These are phyloP conservation scores for Hydra vulgaris DNA, from an alignment of 30 jellyfish, hydroid and myxozoan species.

Conservation along the genomic window DNA sequence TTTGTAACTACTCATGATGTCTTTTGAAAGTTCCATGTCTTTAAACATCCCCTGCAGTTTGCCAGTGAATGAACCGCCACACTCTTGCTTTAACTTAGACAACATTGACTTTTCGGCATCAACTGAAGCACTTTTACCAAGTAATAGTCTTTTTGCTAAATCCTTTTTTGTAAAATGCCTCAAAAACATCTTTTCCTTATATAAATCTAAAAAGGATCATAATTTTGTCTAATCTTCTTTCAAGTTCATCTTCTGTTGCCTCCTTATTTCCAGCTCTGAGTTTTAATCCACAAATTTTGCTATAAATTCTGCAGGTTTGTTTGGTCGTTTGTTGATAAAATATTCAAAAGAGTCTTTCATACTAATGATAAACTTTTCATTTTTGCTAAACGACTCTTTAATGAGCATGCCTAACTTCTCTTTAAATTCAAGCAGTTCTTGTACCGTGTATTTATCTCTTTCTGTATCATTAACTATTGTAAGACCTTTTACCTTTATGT, in stretches of 20 bases:
- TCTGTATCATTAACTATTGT: constrained; percentile 73
- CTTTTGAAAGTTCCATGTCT: constrained; percentile 94
- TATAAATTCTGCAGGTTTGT: constrained; percentile 93
- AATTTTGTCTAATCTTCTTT: constrained; percentile 72
- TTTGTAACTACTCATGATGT: constrained; percentile 71
- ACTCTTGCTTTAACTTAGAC: constrained; percentile 85
- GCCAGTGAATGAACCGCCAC: constrained; percentile 94
- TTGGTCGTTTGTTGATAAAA: constrained; percentile 87
- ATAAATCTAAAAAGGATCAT: constrained; percentile 90
- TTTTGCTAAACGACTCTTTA: constrained; percentile 55
- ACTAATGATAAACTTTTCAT: constrained; percentile 59
- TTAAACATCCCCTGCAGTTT: constrained; percentile 90
- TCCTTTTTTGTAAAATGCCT: constrained; percentile 88
- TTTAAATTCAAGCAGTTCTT: constrained; percentile 77
- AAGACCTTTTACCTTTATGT: constrained; percentile 80
- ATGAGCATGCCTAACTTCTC: constrained; percentile 64
- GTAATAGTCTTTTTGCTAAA: constrained; percentile 70
- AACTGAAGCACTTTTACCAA: constrained; percentile 95
- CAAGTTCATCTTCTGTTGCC: constrained; percentile 80
- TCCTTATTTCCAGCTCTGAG: constrained; percentile 83
- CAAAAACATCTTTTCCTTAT: constrained; percentile 95
- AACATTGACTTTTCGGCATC: constrained; percentile 94
- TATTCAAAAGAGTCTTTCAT: constrained; percentile 92
- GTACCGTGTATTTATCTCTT: constrained; percentile 87
- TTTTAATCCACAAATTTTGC: constrained; percentile 90